Base-by-base conservation (phyloP, 2,797 vertebrate genomes). In the Prionace glauca region DNA sequence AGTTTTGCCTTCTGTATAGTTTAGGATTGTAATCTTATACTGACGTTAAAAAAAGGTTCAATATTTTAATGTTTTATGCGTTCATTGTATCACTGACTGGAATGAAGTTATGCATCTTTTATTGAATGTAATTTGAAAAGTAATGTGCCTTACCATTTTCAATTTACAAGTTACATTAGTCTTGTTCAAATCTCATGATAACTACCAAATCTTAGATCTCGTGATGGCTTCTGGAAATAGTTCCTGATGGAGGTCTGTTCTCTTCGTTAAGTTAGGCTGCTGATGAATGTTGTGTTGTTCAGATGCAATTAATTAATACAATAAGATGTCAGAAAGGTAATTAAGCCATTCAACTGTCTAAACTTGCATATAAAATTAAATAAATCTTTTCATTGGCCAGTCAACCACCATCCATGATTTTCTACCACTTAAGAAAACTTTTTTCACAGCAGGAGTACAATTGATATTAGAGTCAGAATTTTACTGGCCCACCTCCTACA, bases 41-140 rank as follows among this genome's bases (percentile, higher is more conserved):
- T 56, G 50, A 94, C 29, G 29, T 50, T 77, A 41, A 56, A 74
- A 60, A 14, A 77, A 77, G 45, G 71, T 77, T 77, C 29, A 95
- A 10, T 32, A 16, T 50, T 94, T 94, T 77, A 95, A 60, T 74
- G 56, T 95, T 77, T 77, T 60, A 77, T 95, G 26, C 71, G 77
- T 77, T 77, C 41, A 77, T 2, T 56, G 72, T 77, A n/a, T 77
- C 45, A n/a, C 41, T 95, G 71, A 95, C 93, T 74, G 71, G 71
- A 95, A 95, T 95, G 45, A 60, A 95, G 71, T 72, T 77, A 77
- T 95, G 71, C 93, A 77, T 95, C 67, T 95, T 95, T 95, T 74
- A 95, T 95, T 77, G 93, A 95, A 95, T 95, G 29, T 32, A n/a
- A 95, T 95, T 95, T 16, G 1, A n/a, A 94, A 95, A 74, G 45